phyloP scores from a whole-genome alignment of 2,888 invertebrate species.

The Melanostoma scalare region DNA sequence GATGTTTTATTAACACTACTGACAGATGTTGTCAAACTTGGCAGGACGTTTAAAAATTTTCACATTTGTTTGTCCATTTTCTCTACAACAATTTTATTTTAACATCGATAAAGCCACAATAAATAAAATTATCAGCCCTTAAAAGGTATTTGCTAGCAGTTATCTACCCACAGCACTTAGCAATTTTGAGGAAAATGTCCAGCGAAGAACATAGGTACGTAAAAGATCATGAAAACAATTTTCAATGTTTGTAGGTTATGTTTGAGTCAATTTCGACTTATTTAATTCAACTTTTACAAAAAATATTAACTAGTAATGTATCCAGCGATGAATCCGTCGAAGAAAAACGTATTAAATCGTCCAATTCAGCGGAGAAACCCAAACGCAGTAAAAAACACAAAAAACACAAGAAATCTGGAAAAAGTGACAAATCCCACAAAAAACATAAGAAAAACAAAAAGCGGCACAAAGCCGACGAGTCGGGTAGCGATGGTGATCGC shows the following conservation, averaged over 20 bases:
- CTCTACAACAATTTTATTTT: conserved; percentile 49
- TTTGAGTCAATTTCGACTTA: conserved; percentile 35
- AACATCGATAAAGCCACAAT: conserved; percentile 4
- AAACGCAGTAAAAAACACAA: conserved; percentile 86
- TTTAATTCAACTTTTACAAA: conserved; percentile 34
- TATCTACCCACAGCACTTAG: neutral
- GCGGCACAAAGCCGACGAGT: conserved; percentile 81
- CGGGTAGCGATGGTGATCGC: conserved; percentile 74
- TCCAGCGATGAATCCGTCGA: conserved; percentile 77
- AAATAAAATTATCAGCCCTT: neutral
- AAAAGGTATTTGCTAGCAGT: neutral
- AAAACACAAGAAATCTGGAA: conserved; percentile 87
- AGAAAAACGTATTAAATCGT: conserved; percentile 76
- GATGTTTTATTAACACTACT: too few species aligned
- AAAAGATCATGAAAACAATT: neutral
- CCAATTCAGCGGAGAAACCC: conserved; percentile 81
- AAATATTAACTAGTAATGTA: conserved; percentile 75
- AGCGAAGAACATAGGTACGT: conserved; percentile 69
- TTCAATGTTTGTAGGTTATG: conserved; percentile 58
- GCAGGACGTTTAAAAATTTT: conserved; percentile 20
- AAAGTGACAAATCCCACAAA: conserved; percentile 83
- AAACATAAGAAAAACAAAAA: conserved; percentile 86
- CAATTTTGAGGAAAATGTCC: conserved; percentile 57
- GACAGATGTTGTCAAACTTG: too few species aligned
- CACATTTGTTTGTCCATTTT: conserved; percentile 61